phyloP scores from a whole-genome alignment of 2,797 vertebrate genomes.

The Perodicticus potto region DNA sequence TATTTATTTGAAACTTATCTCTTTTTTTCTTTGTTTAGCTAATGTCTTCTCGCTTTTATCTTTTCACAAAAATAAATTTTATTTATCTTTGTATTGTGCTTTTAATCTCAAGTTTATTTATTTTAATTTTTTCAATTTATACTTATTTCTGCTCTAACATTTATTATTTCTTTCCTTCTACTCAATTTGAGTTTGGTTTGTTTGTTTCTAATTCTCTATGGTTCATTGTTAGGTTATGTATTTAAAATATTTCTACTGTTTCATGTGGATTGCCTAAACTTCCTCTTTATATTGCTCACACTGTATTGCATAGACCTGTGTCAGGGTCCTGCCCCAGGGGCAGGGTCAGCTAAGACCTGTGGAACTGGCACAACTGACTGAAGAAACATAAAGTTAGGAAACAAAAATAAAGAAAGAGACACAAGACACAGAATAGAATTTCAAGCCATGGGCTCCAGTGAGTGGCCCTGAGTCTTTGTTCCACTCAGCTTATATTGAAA shows the following conservation, averaged over 20 bases:
- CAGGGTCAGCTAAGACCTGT: too few species aligned
- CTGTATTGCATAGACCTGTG: background rate
- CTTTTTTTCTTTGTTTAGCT: background rate
- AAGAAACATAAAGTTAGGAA: too few species aligned
- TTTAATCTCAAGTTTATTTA: too few species aligned
- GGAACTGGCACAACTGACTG: too few species aligned
- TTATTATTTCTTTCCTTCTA: background rate
- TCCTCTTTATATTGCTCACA: background rate
- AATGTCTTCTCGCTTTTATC: background rate
- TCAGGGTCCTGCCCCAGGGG: too few species aligned
- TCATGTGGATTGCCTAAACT: background rate
- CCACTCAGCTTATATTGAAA: too few species aligned
- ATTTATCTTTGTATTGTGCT: background rate
- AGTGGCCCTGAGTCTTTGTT: too few species aligned
- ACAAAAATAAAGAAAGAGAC: too few species aligned
- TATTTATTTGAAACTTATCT: background rate
- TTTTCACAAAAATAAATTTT: background rate
- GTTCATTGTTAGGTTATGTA: background rate
- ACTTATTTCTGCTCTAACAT: background rate
- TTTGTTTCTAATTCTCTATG: background rate
- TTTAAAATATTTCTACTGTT: background rate
- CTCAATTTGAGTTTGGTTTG: background rate
- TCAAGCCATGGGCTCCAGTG: too few species aligned
- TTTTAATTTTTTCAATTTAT: background rate
- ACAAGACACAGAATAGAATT: too few species aligned